Percentiles rank a stretch among this genome's conserved stretches.
Evolutionary conservation across 2,113 vertebrate species (phyloP).

Genomic region (Enhydra lutris): DNA sequence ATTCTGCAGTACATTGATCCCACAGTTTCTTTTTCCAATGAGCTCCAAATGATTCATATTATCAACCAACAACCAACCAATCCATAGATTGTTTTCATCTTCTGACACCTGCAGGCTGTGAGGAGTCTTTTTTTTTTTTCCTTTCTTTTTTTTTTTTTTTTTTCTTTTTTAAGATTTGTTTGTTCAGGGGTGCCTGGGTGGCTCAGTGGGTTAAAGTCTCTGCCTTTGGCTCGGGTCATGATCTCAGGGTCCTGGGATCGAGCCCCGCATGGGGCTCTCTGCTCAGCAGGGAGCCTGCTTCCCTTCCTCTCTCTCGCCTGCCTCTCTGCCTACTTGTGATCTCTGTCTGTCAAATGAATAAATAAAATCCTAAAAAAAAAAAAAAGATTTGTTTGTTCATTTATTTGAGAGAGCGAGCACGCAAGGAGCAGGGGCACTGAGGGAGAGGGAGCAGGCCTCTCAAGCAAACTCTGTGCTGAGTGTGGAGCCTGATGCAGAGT

Average conservation of each 20-base stretch:
- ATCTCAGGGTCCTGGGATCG: no score
- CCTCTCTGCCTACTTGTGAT: no score
- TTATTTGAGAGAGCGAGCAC: neutral
- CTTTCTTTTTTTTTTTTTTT: neutral
- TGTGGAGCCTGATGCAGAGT: neutral
- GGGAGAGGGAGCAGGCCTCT: neutral
- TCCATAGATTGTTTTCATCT: neutral
- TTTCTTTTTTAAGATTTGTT: neutral
- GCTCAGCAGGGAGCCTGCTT: no score
- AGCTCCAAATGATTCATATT: conserved; percentile 25
- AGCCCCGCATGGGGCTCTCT: no score
- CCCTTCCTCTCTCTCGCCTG: no score
- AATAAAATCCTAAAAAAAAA: no score
- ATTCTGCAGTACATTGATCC: neutral
- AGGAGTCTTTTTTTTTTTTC: neutral
- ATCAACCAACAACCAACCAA: conserved; percentile 19
- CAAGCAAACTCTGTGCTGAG: neutral
- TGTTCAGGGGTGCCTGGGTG: neutral
- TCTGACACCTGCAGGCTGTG: neutral
- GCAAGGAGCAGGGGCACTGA: neutral
- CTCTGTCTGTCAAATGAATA: no score
- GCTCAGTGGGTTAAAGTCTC: no score
- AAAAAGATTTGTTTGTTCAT: neutral
- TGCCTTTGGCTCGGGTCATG: no score
- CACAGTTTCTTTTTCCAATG: neutral